phyloP scores from a whole-genome alignment of 35 echinoderm and acorn worm species.

The Apostichopus californicus region DNA sequence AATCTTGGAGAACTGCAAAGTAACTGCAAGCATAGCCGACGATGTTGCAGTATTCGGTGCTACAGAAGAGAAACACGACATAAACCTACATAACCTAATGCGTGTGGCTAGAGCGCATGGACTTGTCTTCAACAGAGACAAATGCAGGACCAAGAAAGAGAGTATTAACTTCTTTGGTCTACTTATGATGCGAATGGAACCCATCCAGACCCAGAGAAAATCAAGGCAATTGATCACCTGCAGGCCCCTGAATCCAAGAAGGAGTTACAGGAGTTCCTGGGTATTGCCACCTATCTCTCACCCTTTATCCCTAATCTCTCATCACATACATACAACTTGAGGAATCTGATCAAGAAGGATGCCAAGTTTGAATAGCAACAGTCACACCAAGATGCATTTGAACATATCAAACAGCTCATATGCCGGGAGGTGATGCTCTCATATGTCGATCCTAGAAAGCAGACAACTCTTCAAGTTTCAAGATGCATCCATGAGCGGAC shows the following conservation, averaged over 20 bases:
- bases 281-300: constrained; percentile 26
- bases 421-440: constrained; percentile 26
- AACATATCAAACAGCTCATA: constrained; percentile 38
- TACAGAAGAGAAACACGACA: constrained; percentile 52
- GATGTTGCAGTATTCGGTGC: constrained; percentile 55
- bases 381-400: constrained; percentile 55
- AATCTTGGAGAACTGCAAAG: constrained; percentile 50
- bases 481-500: constrained; percentile 49
- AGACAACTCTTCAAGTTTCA: constrained; percentile 36
- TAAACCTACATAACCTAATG: constrained; percentile 53
- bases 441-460: constrained; percentile 49
- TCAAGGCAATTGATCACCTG: constrained; percentile 10
- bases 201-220: constrained; percentile 56
- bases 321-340: background rate
- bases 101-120: constrained; percentile 32
- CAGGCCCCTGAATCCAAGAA: background rate
- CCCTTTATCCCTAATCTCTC: constrained; percentile 15
- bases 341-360: constrained; percentile 27
- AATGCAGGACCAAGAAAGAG: constrained; percentile 46
- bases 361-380: background rate
- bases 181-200: constrained; percentile 46
- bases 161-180: constrained; percentile 59
- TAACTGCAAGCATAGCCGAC: constrained; percentile 61
- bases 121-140: constrained; percentile 57
- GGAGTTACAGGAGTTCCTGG: constrained; percentile 50